Evolutionary conservation across 2,113 vertebrate species (phyloP).

Genomic region (Cettia cetti): DNA sequence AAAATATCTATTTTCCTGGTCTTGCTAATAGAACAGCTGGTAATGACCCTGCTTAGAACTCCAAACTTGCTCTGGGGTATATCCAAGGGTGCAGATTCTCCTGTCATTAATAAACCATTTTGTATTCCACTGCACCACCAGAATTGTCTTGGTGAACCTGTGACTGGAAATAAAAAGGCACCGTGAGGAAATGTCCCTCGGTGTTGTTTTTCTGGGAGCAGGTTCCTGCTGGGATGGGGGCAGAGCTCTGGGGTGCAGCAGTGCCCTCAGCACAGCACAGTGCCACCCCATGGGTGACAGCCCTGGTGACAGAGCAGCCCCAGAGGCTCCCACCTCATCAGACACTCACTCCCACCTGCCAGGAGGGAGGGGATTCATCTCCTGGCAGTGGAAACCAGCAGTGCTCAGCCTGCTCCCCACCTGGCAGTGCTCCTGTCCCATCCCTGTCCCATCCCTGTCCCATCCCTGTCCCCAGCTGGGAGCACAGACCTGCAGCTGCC

Average conservation of each 20-base stretch:
- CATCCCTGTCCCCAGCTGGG: not conserved
- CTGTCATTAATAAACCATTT: slow-evolving; percentile 7
- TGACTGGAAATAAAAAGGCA: not conserved
- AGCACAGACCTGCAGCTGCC: slow-evolving; percentile 25
- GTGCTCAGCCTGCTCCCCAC: too few relatives aligned
- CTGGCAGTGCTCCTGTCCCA: not conserved
- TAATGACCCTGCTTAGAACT: slow-evolving; percentile 31
- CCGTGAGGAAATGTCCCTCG: not conserved
- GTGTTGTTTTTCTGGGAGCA: not conserved
- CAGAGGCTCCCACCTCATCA: accelerated
- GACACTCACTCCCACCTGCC: not conserved
- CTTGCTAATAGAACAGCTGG: not conserved
- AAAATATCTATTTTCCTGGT: slow-evolving; percentile 53
- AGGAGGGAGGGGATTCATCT: not conserved
- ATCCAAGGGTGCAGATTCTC: not conserved
- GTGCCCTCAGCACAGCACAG: accelerated
- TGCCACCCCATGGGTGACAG: accelerated
- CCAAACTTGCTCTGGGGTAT: slow-evolving; percentile 18
- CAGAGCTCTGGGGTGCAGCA: not conserved
- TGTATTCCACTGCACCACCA: not conserved
- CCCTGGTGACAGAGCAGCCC: not conserved
- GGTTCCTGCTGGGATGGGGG: accelerated
- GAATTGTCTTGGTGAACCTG: not conserved
- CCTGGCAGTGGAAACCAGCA: not conserved
- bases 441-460: not conserved